Evolutionary conservation across 64 coral and sea anemone species (phyloP).

Genomic region (Trachythela sp.): DNA sequence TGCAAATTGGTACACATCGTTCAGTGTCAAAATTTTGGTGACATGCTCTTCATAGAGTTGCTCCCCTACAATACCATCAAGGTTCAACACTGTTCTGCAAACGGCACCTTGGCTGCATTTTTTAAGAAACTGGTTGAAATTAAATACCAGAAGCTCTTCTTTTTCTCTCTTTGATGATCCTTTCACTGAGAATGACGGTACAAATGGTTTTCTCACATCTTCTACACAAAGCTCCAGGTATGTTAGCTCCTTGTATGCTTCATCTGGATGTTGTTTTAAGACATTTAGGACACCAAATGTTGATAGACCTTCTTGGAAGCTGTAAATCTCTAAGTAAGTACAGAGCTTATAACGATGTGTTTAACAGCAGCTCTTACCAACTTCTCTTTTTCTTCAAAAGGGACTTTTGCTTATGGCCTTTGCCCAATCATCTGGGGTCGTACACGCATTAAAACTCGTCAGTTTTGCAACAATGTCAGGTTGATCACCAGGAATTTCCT

Average conservation of each 20-base stretch:
- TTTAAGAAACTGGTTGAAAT: constrained; percentile 17
- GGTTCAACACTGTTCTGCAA: too few species aligned
- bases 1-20: too few species aligned
- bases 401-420: background rate
- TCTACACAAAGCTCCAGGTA: background rate
- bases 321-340: background rate
- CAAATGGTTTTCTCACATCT: background rate
- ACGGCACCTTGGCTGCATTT: background rate
- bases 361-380: background rate
- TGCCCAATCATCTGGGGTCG: background rate
- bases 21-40: too few species aligned
- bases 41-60: too few species aligned
- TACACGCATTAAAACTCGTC: background rate
- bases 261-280: background rate
- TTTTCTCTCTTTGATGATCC: background rate
- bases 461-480: background rate
- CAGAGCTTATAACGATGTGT: background rate
- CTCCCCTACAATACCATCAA: too few species aligned
- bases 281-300: background rate
- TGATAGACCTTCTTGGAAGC: background rate
- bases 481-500: background rate
- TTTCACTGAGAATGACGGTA: background rate
- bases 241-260: background rate
- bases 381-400: background rate
- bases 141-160: constrained; percentile 9